phyloP scores from a whole-genome alignment of 2,888 invertebrate genomes.

The Idaea aversata region DNA sequence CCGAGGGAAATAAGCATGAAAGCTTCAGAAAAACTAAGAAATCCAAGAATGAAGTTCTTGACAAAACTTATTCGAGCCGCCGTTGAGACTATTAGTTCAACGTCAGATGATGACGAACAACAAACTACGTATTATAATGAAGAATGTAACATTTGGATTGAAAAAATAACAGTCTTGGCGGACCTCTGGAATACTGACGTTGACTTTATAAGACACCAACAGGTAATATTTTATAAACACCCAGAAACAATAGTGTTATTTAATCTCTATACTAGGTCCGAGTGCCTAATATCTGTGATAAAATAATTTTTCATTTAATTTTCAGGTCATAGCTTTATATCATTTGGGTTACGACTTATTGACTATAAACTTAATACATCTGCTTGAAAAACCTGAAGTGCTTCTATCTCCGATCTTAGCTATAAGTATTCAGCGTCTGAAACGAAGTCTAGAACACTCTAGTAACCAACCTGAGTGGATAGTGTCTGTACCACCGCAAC shows the following conservation, averaged over 20 bases:
- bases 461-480: constrained; percentile 83
- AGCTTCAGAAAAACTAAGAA: constrained; percentile 85
- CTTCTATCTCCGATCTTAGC: constrained; percentile 87
- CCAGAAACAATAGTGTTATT: neutral
- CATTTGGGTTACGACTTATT: constrained; percentile 82
- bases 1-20: constrained; percentile 81
- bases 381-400: constrained; percentile 84
- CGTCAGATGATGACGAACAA: constrained; percentile 76
- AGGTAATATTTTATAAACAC: constrained; percentile 75
- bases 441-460: constrained; percentile 82
- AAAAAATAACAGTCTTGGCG: constrained; percentile 85
- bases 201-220: constrained; percentile 87
- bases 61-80: constrained; percentile 86
- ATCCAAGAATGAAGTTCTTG: constrained; percentile 85
- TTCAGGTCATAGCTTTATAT: constrained; percentile 82
- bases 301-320: constrained; percentile 7
- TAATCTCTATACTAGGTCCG: neutral
- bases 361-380: constrained; percentile 82
- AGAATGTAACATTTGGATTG: constrained; percentile 83
- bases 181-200: constrained; percentile 88
- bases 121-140: constrained; percentile 61
- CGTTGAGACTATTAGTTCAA: constrained; percentile 84
- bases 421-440: constrained; percentile 90
- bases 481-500: constrained; percentile 87
- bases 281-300: no score